Evolutionary conservation across 30 jellyfish, hydroid and myxozoan genomes (phyloP).

Genomic region (Mastigias papua): DNA sequence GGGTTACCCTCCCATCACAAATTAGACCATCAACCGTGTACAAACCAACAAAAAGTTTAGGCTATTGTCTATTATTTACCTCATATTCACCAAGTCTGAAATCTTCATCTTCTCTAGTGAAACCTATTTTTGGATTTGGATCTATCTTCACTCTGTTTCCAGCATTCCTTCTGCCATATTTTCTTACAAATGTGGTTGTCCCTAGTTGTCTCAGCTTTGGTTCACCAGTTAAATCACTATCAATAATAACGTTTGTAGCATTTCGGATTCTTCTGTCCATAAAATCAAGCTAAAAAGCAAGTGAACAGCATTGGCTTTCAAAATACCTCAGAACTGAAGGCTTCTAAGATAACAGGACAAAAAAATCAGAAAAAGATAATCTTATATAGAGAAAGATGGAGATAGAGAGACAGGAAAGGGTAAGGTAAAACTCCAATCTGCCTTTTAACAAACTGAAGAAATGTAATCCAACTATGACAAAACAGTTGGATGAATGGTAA

Average conservation of each 20-base stretch:
- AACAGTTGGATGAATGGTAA: too few species aligned
- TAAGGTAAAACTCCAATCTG: too few species aligned
- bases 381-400: too few species aligned
- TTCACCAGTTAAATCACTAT: not conserved
- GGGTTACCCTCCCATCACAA: too few species aligned
- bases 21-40: too few species aligned
- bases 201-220: not conserved
- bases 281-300: not conserved
- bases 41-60: too few species aligned
- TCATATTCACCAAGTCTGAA: not conserved
- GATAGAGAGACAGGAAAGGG: too few species aligned
- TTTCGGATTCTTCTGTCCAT: constrained; percentile 2
- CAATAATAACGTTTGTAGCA: not conserved
- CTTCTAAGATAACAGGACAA: not conserved
- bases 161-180: not conserved
- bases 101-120: not conserved
- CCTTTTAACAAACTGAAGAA: too few species aligned
- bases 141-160: constrained; percentile 8
- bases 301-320: too few species aligned
- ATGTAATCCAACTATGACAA: too few species aligned
- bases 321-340: not conserved
- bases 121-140: constrained; percentile 7
- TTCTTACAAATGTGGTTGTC: not conserved
- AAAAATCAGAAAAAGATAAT: too few species aligned
- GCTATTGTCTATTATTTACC: not conserved